Evolutionary conservation across 2,888 invertebrate species (phyloP).

Genomic region (Ecdyonurus torrentis): DNA sequence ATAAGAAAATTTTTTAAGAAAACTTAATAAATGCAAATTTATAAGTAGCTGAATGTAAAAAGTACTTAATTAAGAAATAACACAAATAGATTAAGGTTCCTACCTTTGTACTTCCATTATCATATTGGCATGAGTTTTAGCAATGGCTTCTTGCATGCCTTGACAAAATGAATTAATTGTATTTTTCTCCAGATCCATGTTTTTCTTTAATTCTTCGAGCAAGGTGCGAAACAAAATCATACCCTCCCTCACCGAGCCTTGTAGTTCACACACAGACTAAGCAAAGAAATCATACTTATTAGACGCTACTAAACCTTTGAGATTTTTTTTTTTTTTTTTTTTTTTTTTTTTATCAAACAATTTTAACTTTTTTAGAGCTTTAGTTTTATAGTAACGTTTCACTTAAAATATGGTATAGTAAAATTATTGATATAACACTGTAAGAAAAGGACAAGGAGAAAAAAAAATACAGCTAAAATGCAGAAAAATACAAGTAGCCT

Average conservation of each 20-base stretch:
- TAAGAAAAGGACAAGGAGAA: no score
- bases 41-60: neutral
- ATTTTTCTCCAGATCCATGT: conserved; percentile 45
- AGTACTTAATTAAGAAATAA: neutral
- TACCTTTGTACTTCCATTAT: conserved; percentile 48
- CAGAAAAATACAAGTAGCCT: no score
- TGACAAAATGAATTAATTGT: conserved; percentile 48
- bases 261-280: conserved; percentile 36
- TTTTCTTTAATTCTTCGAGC: conserved; percentile 45
- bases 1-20: neutral
- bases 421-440: no score
- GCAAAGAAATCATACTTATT: no score
- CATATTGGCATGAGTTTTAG: conserved; percentile 45
- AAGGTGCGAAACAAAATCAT: conserved; percentile 45
- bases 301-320: no score
- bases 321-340: no score
- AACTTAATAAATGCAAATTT: neutral
- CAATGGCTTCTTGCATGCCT: conserved; percentile 46
- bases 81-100: conserved; percentile 18
- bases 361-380: no score
- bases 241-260: conserved; percentile 49
- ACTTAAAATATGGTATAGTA: no score
- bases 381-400: no score
- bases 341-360: no score
- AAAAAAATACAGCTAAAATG: no score